phyloP scores from a whole-genome alignment of 2,888 invertebrate genomes.

The Eupsilia transversa region DNA sequence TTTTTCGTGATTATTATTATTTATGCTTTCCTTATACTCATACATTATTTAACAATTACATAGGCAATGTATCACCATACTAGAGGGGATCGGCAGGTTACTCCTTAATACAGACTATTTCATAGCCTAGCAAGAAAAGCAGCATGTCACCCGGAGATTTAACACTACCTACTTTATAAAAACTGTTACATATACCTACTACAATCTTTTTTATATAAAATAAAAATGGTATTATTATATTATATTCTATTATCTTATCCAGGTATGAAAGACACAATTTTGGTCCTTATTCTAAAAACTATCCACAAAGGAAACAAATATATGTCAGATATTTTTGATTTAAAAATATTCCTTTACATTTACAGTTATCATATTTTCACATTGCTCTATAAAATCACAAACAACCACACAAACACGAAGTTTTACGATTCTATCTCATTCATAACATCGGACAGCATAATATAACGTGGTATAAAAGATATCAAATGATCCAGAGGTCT shows the following conservation, averaged over 20 bases:
- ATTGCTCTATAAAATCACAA: conserved; percentile 20
- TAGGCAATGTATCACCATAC: too few relatives aligned
- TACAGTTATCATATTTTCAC: conserved; percentile 16
- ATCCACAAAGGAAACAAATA: not conserved
- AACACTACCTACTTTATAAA: too few relatives aligned
- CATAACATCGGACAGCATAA: conserved; percentile 35
- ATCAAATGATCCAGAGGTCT: conserved; percentile 54
- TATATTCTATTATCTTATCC: too few relatives aligned
- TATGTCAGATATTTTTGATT: not conserved
- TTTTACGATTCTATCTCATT: conserved; percentile 48
- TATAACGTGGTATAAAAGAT: conserved; percentile 55
- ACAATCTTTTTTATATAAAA: too few relatives aligned
- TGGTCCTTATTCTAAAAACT: not conserved
- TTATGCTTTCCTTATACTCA: not conserved
- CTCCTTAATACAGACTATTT: too few relatives aligned
- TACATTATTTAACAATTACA: not conserved
- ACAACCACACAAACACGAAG: conserved; percentile 5
- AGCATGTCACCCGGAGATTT: too few relatives aligned
- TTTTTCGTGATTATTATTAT: not conserved
- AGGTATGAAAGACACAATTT: not conserved
- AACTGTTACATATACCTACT: too few relatives aligned
- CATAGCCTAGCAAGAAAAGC: too few relatives aligned
- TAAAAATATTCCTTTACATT: not conserved
- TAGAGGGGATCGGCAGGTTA: too few relatives aligned
- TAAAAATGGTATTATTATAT: too few relatives aligned